Evolutionary conservation across 2,113 vertebrate genomes (phyloP).

Genomic region (Oryzias celebensis): DNA sequence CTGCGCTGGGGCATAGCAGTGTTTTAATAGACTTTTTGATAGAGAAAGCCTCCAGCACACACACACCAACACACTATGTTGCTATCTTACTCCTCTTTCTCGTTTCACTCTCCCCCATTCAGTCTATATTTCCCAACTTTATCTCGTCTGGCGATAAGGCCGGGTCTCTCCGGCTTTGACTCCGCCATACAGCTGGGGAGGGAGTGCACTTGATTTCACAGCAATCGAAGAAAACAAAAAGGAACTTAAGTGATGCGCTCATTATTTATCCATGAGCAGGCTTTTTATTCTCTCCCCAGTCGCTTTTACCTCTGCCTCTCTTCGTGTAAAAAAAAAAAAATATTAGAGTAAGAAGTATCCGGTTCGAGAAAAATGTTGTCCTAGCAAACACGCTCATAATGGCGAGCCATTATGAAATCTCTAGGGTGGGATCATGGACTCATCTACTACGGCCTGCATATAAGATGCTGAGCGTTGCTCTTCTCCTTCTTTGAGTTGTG

Average conservation of each 20-base stretch:
- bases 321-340: conserved; percentile 57
- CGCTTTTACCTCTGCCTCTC: conserved; percentile 36
- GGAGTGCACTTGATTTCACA: conserved; percentile 42
- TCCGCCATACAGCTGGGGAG: conserved; percentile 28
- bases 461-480: conserved; percentile 27
- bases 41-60: conserved; percentile 57
- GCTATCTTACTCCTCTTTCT: conserved; percentile 22
- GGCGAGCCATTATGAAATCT: conserved; percentile 38
- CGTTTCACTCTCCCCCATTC: conserved; percentile 1
- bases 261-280: conserved; percentile 66
- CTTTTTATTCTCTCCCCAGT: conserved; percentile 47
- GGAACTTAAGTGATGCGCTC: conserved; percentile 56
- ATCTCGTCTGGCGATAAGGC: conserved; percentile 39
- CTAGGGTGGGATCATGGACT: conserved; percentile 31
- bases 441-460: conserved; percentile 8
- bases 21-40: conserved; percentile 70
- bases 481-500: not conserved
- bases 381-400: conserved; percentile 33
- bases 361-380: conserved; percentile 24
- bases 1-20: conserved; percentile 46
- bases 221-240: conserved; percentile 54
- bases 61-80: conserved; percentile 36
- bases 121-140: conserved; percentile 17
- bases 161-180: conserved; percentile 16
- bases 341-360: conserved; percentile 57